phyloP scores from a whole-genome alignment of 2,888 invertebrate genomes.

The Plusia festucae region DNA sequence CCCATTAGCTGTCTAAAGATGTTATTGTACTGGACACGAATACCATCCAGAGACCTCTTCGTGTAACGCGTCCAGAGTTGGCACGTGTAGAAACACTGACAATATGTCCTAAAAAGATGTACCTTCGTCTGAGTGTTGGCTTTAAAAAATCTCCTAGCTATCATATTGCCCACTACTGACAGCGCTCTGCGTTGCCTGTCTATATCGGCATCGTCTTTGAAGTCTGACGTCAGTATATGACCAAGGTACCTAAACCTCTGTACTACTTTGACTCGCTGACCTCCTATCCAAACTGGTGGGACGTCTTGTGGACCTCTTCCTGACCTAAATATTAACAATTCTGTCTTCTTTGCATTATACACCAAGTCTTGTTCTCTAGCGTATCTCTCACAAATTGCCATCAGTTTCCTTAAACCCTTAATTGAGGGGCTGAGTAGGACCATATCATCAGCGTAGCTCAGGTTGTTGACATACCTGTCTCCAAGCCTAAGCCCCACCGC shows the following conservation, averaged over 20 bases:
- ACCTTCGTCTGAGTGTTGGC: background rate
- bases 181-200: slow-evolving; percentile 9
- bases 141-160: slow-evolving; percentile 11
- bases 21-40: slow-evolving; percentile 9
- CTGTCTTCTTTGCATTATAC: slow-evolving; percentile 18
- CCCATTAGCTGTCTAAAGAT: slow-evolving; percentile 14
- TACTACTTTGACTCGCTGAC: background rate
- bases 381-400: slow-evolving; percentile 21
- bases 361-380: slow-evolving; percentile 16
- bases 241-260: slow-evolving; percentile 14
- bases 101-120: slow-evolving; percentile 4
- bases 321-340: slow-evolving; percentile 21
- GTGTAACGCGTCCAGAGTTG: slow-evolving; percentile 5
- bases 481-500: slow-evolving; percentile 22
- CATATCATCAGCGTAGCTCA: slow-evolving; percentile 30
- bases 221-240: slow-evolving; percentile 2
- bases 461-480: slow-evolving; percentile 17
- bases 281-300: background rate
- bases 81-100: slow-evolving; percentile 9
- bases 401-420: slow-evolving; percentile 13
- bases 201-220: slow-evolving; percentile 15
- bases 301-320: slow-evolving; percentile 19
- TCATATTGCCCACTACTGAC: slow-evolving; percentile 18
- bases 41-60: background rate
- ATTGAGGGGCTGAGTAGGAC: background rate